A percentile compares a stretch with the other conserved stretches of the same genome.
Evolutionary conservation across 2,797 vertebrate genomes (phyloP).

Genomic region (Chrysocyon brachyurus): DNA sequence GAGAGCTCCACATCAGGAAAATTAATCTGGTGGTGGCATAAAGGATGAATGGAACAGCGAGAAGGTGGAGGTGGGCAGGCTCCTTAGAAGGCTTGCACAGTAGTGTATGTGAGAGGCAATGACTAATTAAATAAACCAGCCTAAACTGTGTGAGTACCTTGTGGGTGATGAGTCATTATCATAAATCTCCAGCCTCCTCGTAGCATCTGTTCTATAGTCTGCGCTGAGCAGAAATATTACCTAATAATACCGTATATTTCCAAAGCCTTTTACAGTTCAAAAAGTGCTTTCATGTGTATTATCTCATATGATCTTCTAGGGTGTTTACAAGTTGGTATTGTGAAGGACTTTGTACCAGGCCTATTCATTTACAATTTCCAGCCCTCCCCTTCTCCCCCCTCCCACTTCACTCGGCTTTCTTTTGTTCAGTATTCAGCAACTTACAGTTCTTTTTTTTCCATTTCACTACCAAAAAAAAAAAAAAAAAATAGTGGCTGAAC

Average conservation of each 20-base stretch:
- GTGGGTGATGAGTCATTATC: slow-evolving; percentile 68
- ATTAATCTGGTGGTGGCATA: background rate
- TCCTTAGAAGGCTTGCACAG: background rate
- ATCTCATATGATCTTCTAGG: slow-evolving; percentile 66
- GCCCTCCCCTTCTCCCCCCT: background rate
- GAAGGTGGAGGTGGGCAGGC: background rate
- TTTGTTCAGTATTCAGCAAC: slow-evolving; percentile 9
- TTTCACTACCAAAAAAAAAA: background rate
- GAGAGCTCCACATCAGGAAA: slow-evolving; percentile 4
- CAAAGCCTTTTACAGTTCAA: slow-evolving; percentile 72
- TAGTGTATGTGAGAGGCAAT: background rate
- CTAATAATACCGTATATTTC: slow-evolving; percentile 69
- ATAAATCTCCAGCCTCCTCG: slow-evolving; percentile 60
- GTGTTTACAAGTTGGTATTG: slow-evolving; percentile 61
- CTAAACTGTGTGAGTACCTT: slow-evolving; percentile 63
- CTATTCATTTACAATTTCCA: slow-evolving; percentile 27
- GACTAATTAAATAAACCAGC: slow-evolving; percentile 76
- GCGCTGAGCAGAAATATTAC: slow-evolving; percentile 65
- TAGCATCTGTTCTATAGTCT: slow-evolving; percentile 70
- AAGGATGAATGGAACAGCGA: background rate
- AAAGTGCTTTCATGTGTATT: slow-evolving; percentile 57
- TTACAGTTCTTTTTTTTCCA: slow-evolving; percentile 3
- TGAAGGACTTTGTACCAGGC: slow-evolving; percentile 31
- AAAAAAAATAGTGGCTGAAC: background rate
- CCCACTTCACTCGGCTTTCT: background rate